phyloP scores from a whole-genome alignment of 2,888 invertebrate species.

The Temnothorax rugatulus region DNA sequence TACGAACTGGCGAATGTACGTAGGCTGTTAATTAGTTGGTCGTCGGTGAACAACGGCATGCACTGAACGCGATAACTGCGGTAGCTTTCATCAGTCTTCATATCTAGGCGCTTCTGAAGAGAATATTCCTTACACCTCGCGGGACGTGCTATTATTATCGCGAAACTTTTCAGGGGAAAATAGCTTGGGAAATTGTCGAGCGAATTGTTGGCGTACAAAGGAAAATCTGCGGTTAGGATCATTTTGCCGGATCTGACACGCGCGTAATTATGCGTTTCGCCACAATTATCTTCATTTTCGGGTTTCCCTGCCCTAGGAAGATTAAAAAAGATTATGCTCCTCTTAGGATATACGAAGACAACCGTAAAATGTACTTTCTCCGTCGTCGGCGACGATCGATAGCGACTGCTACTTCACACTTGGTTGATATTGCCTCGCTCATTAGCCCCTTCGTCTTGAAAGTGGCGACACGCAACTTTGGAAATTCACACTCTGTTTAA shows the following conservation, averaged over 20 bases:
- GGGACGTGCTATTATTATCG: not conserved
- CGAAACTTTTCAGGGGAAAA: not conserved
- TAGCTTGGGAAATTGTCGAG: slow-evolving; percentile 2
- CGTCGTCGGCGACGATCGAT: slow-evolving; percentile 40
- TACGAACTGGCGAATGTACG: not conserved
- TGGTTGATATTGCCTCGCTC: not conserved
- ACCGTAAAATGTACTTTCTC: slow-evolving; percentile 28
- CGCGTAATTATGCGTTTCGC: slow-evolving; percentile 15
- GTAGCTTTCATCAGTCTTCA: not conserved
- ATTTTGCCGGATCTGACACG: slow-evolving; percentile 27
- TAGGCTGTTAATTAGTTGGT: not conserved
- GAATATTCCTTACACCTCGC: not conserved
- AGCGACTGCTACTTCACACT: not conserved
- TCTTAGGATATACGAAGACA: not conserved
- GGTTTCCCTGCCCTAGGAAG: not conserved
- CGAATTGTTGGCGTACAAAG: not conserved
- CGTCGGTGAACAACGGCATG: not conserved
- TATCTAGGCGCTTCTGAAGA: not conserved
- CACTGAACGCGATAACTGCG: slow-evolving; percentile 6
- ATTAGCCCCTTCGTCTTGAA: not conserved
- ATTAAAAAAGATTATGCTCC: slow-evolving; percentile 3
- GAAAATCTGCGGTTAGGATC: slow-evolving; percentile 9
- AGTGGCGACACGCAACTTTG: not conserved
- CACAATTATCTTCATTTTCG: slow-evolving; percentile 13
- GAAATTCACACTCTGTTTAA: not conserved